Conservation (phyloP, 2,888 invertebrate species). For the Platycheirus albimanus region DNA sequence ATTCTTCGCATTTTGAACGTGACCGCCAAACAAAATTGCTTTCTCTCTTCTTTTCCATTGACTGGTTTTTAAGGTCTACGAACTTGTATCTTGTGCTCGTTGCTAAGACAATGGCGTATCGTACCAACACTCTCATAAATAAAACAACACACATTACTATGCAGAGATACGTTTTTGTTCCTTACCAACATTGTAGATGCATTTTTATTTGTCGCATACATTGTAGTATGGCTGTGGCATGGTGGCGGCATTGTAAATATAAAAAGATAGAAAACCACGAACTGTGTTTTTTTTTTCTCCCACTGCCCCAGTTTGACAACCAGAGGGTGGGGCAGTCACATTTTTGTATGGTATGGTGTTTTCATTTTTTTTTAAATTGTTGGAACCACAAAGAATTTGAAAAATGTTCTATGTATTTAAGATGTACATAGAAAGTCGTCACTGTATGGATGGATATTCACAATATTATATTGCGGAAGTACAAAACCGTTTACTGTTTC, state of each 20-base stretch:
- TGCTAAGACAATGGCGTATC: slow-evolving; percentile 2
- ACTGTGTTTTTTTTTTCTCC: slow-evolving; percentile 53
- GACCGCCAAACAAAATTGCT: slow-evolving; percentile 72
- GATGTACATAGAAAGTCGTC: too few species aligned
- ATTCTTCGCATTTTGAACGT: slow-evolving; percentile 56
- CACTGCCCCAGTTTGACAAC: slow-evolving; percentile 63
- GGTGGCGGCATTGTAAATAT: slow-evolving; percentile 1
- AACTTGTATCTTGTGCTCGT: slow-evolving; percentile 37
- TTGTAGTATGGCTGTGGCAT: neutral
- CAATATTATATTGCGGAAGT: slow-evolving; percentile 48
- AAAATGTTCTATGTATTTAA: neutral
- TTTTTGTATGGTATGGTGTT: neutral
- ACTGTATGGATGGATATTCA: neutral
- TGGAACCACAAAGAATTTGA: neutral
- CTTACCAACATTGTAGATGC: too few species aligned
- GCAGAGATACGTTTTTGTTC: slow-evolving; percentile 1
- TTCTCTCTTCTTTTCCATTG: slow-evolving; percentile 69
- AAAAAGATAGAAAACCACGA: neutral
- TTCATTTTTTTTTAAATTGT: neutral
- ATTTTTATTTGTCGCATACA: neutral
- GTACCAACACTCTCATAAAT: slow-evolving; percentile 7
- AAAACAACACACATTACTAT: slow-evolving; percentile 31
- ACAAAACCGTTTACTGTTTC: slow-evolving; percentile 1
- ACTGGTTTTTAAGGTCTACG: slow-evolving; percentile 71
- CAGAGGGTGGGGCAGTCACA: slow-evolving; percentile 31